Base-by-base conservation (phyloP, 2,888 invertebrate genomes). In the Watsonalla cultraria region DNA sequence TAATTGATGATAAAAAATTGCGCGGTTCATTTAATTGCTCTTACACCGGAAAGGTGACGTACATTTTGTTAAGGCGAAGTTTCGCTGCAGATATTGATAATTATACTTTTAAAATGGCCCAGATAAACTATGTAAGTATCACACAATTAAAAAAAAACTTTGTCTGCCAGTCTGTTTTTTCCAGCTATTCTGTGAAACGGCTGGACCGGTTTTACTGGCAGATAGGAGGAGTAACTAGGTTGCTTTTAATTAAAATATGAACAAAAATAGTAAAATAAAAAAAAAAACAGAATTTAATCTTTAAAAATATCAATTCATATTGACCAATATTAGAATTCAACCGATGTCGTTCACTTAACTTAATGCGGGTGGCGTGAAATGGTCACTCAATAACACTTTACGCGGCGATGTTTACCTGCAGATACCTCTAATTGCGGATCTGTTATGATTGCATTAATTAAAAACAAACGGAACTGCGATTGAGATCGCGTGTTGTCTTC, bases 401-500 rank as follows among this genome's bases (percentile, higher is more conserved):
- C 42, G 45, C 45, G 45, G 45, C 39, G 42, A 15, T 51, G 39
- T 54, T 42, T 34, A 52, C 53, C 45, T 33, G 33, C 45, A 57
- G 51, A 53, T 53, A 54, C 57, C 35, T 66, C 64, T 74, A 66
- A 72, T 72, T 72, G 67, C 66, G 70, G 70, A 73, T 72, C 65
- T 62, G 24, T 54, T 51, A 60, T 24, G 24, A 24, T 69, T 71
- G 69, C 73, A 64, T 66, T 65, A 70, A 72, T 76, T 76, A 70
- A 70, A 72, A 71, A 62, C 70, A 69, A 76, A 75, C 76, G 68
- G 72, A 68, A 70, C 68, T 50, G n/a, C 64, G 70, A 72, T 74
- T 74, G 68, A 68, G 61, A 66, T 71, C 64, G 64, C 67, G 71
- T 67, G 67, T 57, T 55, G 51, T 52, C 42, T 54, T 51, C 60